Evolutionary conservation across 1,140 invertebrate species (phyloP).

Genomic region (Lepidotrigona ventralis): DNA sequence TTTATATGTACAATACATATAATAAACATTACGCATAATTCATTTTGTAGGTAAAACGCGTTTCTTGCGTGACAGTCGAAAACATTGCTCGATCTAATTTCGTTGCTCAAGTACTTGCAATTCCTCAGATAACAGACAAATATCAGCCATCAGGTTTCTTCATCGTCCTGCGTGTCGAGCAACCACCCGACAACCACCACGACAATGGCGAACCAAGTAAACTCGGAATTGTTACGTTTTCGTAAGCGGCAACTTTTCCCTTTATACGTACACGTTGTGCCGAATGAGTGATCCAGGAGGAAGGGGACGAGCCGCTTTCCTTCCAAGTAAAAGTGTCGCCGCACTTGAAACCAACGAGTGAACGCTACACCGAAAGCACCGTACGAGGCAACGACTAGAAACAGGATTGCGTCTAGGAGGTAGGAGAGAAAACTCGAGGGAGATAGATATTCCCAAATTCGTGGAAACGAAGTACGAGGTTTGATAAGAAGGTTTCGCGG

Average conservation of each 20-base stretch:
- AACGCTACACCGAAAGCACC: conserved; percentile 78
- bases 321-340: conserved; percentile 1
- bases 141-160: neutral
- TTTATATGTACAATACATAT: too few species aligned
- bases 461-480: neutral
- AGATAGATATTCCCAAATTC: neutral
- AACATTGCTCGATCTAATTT: too few species aligned
- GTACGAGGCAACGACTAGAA: conserved; percentile 67
- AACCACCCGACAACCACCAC: neutral
- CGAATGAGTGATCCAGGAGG: neutral
- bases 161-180: neutral
- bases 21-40: too few species aligned
- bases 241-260: neutral
- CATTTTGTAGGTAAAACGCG: too few species aligned
- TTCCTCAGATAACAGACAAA: too few species aligned
- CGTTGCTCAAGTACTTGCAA: too few species aligned
- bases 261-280: neutral
- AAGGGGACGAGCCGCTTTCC: neutral
- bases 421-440: conserved; percentile 30
- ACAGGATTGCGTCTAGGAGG: conserved; percentile 38
- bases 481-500: conserved; percentile 14
- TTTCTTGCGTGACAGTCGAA: too few species aligned
- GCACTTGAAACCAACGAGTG: conserved; percentile 62
- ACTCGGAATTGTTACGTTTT: neutral
- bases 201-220: neutral